These are phyloP conservation scores for Myotis daubentonii DNA, from an alignment of 2,797 vertebrate species.

Conservation along the genomic window DNA sequence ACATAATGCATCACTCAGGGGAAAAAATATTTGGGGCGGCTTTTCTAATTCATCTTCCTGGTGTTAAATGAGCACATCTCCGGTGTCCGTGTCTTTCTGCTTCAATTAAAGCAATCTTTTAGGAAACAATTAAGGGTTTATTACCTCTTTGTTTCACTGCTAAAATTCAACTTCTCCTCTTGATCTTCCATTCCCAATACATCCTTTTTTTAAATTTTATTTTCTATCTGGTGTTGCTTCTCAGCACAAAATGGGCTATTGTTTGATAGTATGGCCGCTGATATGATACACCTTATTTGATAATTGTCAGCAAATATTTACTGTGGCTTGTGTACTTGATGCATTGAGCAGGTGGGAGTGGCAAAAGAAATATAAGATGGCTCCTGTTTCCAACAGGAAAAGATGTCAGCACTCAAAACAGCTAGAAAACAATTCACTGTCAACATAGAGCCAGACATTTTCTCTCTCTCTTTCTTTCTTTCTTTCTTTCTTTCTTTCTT, in stretches of 20 bases:
- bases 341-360: not conserved
- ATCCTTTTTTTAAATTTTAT: not conserved
- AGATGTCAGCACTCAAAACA: not conserved
- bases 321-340: not conserved
- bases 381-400: not conserved
- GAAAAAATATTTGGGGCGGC: conserved; percentile 42
- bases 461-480: not conserved
- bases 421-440: not conserved
- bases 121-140: conserved; percentile 44
- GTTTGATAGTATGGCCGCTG: conserved; percentile 21
- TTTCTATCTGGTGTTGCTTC: not conserved
- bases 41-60: conserved; percentile 60
- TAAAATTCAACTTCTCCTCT: not conserved
- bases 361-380: not conserved
- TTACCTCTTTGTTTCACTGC: conserved; percentile 50
- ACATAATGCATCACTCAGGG: conserved; percentile 18
- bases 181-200: conserved; percentile 5
- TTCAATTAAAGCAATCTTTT: conserved; percentile 62
- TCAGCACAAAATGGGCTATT: not conserved
- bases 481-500: too few relatives aligned
- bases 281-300: conserved; percentile 15
- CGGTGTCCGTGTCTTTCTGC: not conserved
- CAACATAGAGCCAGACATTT: not conserved
- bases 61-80: conserved; percentile 46
- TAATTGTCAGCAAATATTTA: not conserved